Percentiles rank a stretch among this genome's conserved stretches.
These are phyloP conservation scores for Myiothlypis coronata DNA, from an alignment of 2,797 vertebrate species.

Conservation along the genomic window DNA sequence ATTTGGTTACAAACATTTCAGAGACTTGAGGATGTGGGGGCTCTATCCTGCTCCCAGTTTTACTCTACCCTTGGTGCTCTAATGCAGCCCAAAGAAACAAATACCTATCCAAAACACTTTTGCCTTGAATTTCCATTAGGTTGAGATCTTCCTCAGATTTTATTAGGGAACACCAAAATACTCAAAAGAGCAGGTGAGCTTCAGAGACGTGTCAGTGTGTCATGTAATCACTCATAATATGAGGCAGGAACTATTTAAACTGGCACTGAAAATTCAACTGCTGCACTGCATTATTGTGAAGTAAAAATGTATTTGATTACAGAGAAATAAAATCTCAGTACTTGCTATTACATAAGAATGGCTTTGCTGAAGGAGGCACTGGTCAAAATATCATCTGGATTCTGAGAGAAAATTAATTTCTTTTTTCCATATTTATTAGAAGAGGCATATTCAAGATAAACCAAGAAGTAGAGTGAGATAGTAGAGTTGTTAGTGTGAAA, in stretches of 20 bases:
- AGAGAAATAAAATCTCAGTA: background rate
- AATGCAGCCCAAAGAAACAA: background rate
- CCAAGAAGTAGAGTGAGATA: background rate
- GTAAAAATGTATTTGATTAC: background rate
- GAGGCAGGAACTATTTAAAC: background rate
- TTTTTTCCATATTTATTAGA: background rate
- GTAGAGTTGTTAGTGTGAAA: background rate
- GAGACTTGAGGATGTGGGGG: background rate
- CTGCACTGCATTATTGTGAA: background rate
- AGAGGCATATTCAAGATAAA: background rate
- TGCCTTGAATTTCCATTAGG: background rate
- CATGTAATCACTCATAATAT: rapidly evolving
- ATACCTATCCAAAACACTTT: background rate
- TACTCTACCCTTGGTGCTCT: background rate
- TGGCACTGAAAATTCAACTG: background rate
- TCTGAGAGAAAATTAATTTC: background rate
- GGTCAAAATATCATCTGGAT: background rate
- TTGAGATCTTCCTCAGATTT: background rate
- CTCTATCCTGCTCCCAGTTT: background rate
- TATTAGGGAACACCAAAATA: background rate
- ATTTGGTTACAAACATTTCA: background rate
- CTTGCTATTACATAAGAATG: background rate
- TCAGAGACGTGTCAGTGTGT: background rate
- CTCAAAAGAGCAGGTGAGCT: background rate
- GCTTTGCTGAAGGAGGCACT: background rate